Base-by-base conservation (phyloP, 2,797 vertebrate species). In the Acanthornis magna region DNA sequence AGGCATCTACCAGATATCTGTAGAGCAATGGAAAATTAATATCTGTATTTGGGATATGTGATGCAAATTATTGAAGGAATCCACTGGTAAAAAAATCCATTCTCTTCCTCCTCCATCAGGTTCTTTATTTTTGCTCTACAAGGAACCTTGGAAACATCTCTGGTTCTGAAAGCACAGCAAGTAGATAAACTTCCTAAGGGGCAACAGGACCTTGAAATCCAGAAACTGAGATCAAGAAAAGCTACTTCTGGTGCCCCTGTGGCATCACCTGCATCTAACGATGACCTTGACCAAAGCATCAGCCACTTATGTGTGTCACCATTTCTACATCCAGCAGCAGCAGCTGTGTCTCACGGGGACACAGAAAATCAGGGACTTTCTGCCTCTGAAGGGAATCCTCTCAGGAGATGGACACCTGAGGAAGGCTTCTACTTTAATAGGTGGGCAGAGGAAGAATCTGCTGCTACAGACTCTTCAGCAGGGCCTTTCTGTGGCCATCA, bases 101-200 rank as follows among this genome's bases (percentile, higher is more conserved):
- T 73, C 38, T 80, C 62, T 89, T 83, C 45, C 18, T 93, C 53
- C 91, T 71, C 89, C 89, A 62, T 91, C 97, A 99, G 99, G 98
- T 99, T 98, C 96, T 96, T 98, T 68, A 94, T 99, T 93, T 98
- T 98, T 75, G 97, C 98, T 96, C 92, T 99, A 30, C 98, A 80
- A 97, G 99, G 99, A 90, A 98, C 98, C 17, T 97, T 98, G 29
- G 95, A 96, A 87, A 95, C 97, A 86, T 98, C 98, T 86, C 97
- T 97, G 42, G 96, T 98, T 77, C 74, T 98, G 67, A 98, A 97
- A 97, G 99, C 98, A 75, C 98, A 98, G 95, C 98, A 98, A 85
- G 95, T 99, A 92, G 99, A 99, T 90, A 97, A 95, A 63, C 96
- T 98, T 91, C 97, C 98, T 34, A 96, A 96, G 66, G 96, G 84